Base-by-base conservation (phyloP, 2,113 vertebrate species). In the Urocynchramus pylzowi region DNA sequence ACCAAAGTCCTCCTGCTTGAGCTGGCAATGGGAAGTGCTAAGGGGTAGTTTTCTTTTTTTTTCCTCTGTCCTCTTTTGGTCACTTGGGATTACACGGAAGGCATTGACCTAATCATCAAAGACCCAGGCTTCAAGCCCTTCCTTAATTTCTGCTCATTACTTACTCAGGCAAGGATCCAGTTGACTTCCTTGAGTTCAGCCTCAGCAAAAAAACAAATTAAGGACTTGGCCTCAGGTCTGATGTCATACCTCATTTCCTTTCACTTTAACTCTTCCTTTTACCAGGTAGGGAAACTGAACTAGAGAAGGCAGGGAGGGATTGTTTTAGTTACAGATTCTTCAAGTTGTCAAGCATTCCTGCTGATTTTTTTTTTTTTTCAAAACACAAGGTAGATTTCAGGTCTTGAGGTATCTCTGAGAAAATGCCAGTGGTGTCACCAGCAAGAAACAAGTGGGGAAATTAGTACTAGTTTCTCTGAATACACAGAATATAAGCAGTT, bases 81-180 rank as follows among this genome's bases (percentile, higher is more conserved):
- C 35, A 76, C 26, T 73, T 90, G 45, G 49, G 70, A 71, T 90
- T 86, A 65, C 71, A 80, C 1, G 2, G 79, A 95, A 94, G 78
- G 69, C 64, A 89, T 68, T 85, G 88, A 83, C 68, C 71, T 91
- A 92, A 84, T 87, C 89, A 92, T 89, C 80, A 93, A 93, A 95
- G 77, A 81, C 73, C n/a, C 30, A 57, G 57, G 63, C 74, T 93
- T 92, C 54, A 92, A 96, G n/a, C 44, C 13, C 28, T 88, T 93
- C 94, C 76, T 96, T 93, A 89, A 93, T 91, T 92, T 96, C 78
- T 82, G n/a, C 47, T 90, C 47, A 63, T 53, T 87, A 89, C 69
- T 96, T 94, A 93, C 88, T 93, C 79, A 90, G 90, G 84, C 74
- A 91, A 71, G n/a, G 75, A 92, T 96, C 61, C 61, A 89, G 54